A percentile compares a stretch with the other conserved stretches of the same genome.
Conservation (phyloP, 2,888 invertebrate genomes). For the Eupithecia dodoneata region DNA sequence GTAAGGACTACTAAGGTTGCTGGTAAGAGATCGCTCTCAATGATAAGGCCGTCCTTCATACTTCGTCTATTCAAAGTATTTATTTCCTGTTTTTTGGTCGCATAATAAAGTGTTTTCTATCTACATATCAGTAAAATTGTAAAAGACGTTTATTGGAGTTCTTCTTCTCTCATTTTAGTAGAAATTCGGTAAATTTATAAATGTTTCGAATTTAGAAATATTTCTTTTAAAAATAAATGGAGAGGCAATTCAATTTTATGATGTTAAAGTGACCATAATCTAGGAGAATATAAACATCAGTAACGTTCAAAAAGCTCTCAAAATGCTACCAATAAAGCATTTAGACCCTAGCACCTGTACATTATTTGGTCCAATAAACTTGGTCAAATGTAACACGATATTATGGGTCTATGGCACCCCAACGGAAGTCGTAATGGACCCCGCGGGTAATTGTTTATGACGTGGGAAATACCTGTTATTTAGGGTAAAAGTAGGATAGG, state of each 20-base stretch:
- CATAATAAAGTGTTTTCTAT: too few species aligned
- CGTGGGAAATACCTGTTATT: conserved; percentile 42
- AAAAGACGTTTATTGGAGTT: background rate
- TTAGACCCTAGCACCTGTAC: conserved; percentile 18
- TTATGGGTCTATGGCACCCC: conserved; percentile 19
- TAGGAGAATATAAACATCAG: conserved; percentile 12
- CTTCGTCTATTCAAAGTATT: too few species aligned
- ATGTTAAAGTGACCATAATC: background rate
- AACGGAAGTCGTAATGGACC: conserved; percentile 44
- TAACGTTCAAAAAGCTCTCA: conserved; percentile 12
- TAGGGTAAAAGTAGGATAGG: conserved; percentile 29
- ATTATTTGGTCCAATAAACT: conserved; percentile 28
- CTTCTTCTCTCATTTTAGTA: background rate
- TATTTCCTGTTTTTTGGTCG: too few species aligned
- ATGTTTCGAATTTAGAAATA: background rate
- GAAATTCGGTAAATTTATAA: background rate
- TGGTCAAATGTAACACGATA: conserved; percentile 22
- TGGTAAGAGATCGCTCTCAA: too few species aligned
- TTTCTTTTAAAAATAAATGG: background rate
- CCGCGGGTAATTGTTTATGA: conserved; percentile 42
- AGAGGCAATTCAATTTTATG: conserved; percentile 10
- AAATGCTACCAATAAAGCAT: conserved; percentile 21
- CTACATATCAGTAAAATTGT: background rate
- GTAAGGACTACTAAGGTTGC: too few species aligned
- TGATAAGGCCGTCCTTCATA: too few species aligned